These are phyloP conservation scores for Leuciscus waleckii DNA, from an alignment of 2,797 vertebrate species.

Conservation along the genomic window DNA sequence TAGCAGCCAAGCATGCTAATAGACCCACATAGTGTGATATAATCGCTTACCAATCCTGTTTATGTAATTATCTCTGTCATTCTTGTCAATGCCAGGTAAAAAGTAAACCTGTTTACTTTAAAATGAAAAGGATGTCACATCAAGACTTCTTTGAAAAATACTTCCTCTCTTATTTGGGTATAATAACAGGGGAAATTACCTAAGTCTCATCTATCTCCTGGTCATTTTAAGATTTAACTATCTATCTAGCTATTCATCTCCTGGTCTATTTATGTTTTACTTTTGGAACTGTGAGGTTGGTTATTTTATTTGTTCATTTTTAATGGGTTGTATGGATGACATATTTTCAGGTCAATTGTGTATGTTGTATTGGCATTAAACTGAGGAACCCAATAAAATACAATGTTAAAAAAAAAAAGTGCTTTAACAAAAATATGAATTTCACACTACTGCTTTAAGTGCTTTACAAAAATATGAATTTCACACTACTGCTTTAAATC, in stretches of 20 bases:
- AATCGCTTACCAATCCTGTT: not conserved
- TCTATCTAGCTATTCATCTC: not conserved
- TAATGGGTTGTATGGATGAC: not conserved
- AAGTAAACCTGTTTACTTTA: not conserved
- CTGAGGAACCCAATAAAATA: not conserved
- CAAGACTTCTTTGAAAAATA: not conserved
- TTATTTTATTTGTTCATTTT: not conserved
- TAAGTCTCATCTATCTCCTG: not conserved
- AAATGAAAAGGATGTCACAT: not conserved
- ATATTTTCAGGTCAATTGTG: not conserved
- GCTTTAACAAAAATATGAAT: not conserved
- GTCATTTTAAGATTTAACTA: not conserved
- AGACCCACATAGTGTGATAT: not conserved
- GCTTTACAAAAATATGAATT: not conserved
- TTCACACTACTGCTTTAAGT: not conserved
- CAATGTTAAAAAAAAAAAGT: not conserved
- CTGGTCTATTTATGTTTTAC: not conserved
- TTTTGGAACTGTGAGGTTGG: not conserved
- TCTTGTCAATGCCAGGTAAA: not conserved
- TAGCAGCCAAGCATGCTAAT: not conserved
- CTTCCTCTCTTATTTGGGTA: not conserved
- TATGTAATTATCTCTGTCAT: not conserved
- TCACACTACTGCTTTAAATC: not conserved
- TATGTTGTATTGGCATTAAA: not conserved
- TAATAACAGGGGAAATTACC: not conserved